Evolutionary conservation across 2,797 vertebrate genomes (phyloP).

Genomic region (Gallirallus australis): DNA sequence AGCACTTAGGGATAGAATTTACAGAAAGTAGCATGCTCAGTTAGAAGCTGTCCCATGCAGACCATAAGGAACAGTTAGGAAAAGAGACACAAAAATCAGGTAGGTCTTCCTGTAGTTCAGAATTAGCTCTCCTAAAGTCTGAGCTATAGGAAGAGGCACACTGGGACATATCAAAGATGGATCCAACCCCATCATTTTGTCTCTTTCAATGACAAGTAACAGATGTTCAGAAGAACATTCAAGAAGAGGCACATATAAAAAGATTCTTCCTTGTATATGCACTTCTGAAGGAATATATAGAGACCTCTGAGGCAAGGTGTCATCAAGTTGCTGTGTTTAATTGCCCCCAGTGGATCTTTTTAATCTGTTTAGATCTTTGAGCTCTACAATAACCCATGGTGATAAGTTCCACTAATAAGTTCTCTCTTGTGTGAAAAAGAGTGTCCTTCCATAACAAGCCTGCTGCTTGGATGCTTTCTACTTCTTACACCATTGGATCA

Average conservation of each 20-base stretch:
- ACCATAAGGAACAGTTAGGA: background rate
- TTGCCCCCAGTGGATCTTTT: background rate
- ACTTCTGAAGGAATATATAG: background rate
- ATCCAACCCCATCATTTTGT: background rate
- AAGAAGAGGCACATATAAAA: background rate
- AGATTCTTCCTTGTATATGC: background rate
- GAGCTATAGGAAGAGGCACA: background rate
- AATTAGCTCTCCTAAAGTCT: background rate
- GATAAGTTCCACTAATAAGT: background rate
- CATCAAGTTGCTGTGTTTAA: background rate
- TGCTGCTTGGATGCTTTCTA: background rate
- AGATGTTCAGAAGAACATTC: background rate
- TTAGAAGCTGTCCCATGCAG: background rate
- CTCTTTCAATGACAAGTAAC: accelerated
- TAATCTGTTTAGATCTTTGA: background rate
- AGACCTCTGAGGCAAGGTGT: background rate
- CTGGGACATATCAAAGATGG: background rate
- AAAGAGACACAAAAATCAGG: background rate
- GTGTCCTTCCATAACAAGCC: background rate
- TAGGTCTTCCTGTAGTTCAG: background rate
- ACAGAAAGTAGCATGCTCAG: accelerated
- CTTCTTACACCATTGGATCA: background rate
- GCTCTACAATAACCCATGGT: background rate
- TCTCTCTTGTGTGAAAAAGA: background rate
- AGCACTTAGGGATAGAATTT: background rate